Conservation (phyloP, 2,888 invertebrate genomes). For the Cerceris ruficornis region DNA sequence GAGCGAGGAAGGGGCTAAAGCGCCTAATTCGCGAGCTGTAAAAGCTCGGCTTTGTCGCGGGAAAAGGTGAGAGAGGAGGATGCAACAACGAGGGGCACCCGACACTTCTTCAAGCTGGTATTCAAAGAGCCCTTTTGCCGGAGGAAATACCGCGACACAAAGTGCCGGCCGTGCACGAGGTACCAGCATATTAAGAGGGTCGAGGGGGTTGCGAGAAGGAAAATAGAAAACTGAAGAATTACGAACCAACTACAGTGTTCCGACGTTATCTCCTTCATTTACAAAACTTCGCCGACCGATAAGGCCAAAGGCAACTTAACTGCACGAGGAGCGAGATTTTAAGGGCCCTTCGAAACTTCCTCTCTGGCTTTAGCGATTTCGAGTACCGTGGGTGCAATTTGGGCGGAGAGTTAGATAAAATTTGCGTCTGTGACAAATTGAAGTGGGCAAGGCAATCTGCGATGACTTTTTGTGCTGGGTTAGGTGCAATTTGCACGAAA, state of each 20-base stretch:
- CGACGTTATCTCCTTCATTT: slow-evolving; percentile 23
- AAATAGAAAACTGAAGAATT: slow-evolving; percentile 24
- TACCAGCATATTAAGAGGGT: slow-evolving; percentile 43
- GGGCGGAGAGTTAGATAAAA: too few species aligned
- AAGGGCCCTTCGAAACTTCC: too few species aligned
- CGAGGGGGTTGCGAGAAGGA: neutral
- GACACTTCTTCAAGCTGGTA: slow-evolving; percentile 44
- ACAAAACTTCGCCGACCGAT: neutral
- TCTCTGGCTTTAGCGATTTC: too few species aligned
- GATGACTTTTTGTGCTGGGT: too few species aligned
- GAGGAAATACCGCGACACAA: slow-evolving; percentile 47
- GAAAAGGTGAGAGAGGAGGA: slow-evolving; percentile 37
- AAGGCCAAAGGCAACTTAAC: neutral
- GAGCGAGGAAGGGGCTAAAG: slow-evolving; percentile 42
- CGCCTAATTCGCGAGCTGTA: slow-evolving; percentile 44
- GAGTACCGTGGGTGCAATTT: too few species aligned
- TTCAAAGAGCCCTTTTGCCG: slow-evolving; percentile 56
- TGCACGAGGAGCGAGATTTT: too few species aligned
- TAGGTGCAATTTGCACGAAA: too few species aligned
- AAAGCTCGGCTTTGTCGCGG: slow-evolving; percentile 54
- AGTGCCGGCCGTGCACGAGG: slow-evolving; percentile 46
- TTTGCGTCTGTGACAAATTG: too few species aligned
- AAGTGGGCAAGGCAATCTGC: too few species aligned
- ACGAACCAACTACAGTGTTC: slow-evolving; percentile 1
- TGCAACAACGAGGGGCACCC: slow-evolving; percentile 32